Evolutionary conservation across 1,140 invertebrate species (phyloP).

Genomic region (Drosophila sp.): DNA sequence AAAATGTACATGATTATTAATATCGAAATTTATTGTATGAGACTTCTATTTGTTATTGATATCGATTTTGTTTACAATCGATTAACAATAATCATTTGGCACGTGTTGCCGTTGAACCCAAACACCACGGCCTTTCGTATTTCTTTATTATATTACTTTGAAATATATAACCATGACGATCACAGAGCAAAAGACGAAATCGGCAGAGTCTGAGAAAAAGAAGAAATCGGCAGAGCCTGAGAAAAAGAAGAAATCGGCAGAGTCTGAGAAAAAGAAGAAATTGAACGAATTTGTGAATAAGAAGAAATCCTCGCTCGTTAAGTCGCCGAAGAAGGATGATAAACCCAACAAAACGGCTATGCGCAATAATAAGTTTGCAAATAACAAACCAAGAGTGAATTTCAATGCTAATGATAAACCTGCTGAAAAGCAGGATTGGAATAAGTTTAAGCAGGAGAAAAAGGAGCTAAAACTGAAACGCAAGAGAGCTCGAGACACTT

Average conservation of each 20-base stretch:
- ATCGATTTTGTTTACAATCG: not conserved
- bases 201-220: too few species aligned
- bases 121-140: conserved; percentile 7
- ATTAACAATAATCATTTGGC: conserved; percentile 19
- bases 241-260: not conserved
- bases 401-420: conserved; percentile 29
- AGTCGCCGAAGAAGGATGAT: not conserved
- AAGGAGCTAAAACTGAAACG: conserved; percentile 88
- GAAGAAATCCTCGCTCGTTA: not conserved
- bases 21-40: not conserved
- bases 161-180: not conserved
- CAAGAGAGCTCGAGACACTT: conserved; percentile 87
- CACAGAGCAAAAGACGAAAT: not conserved
- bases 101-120: conserved; percentile 39
- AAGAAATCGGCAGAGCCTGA: too few species aligned
- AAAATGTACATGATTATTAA: not conserved
- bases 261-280: not conserved
- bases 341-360: not conserved
- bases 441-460: conserved; percentile 90
- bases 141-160: not conserved
- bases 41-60: not conserved
- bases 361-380: conserved; percentile 23
- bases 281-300: not conserved
- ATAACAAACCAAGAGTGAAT: conserved; percentile 3
- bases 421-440: conserved; percentile 88